Evolutionary conservation across 2,888 invertebrate genomes (phyloP).

Genomic region (Cheilosia impressa): DNA sequence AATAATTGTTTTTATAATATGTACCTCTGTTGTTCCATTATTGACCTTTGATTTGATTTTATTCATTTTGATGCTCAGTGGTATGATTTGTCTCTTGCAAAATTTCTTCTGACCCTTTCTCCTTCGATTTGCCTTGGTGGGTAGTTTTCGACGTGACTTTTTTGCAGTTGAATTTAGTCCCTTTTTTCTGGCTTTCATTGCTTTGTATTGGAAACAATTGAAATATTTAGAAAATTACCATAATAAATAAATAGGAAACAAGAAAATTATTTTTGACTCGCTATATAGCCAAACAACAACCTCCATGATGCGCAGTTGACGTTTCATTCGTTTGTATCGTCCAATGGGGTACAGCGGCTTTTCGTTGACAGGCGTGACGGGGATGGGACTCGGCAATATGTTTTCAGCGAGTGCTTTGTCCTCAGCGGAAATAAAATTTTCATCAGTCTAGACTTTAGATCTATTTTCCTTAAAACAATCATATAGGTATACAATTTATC

Average conservation of each 20-base stretch:
- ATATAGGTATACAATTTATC: too few relatives aligned
- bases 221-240: background rate
- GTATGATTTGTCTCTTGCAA: background rate
- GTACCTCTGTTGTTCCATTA: constrained; percentile 45
- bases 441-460: too few relatives aligned
- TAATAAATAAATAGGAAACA: too few relatives aligned
- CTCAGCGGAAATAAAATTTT: too few relatives aligned
- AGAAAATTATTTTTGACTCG: too few relatives aligned
- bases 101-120: background rate
- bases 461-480: too few relatives aligned
- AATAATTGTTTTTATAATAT: constrained; percentile 11
- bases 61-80: constrained; percentile 1
- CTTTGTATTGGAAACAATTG: background rate
- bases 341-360: background rate
- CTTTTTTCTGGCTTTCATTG: constrained; percentile 20
- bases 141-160: background rate
- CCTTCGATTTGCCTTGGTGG: constrained; percentile 9
- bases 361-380: too few relatives aligned
- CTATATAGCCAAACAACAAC: too few relatives aligned
- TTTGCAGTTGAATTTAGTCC: background rate
- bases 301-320: too few relatives aligned
- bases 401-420: too few relatives aligned
- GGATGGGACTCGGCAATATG: too few relatives aligned
- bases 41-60: background rate
- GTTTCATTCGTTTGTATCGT: too few relatives aligned